Conservation (phyloP, 2,797 vertebrate species). For the Acipenser oxyrinchus region DNA sequence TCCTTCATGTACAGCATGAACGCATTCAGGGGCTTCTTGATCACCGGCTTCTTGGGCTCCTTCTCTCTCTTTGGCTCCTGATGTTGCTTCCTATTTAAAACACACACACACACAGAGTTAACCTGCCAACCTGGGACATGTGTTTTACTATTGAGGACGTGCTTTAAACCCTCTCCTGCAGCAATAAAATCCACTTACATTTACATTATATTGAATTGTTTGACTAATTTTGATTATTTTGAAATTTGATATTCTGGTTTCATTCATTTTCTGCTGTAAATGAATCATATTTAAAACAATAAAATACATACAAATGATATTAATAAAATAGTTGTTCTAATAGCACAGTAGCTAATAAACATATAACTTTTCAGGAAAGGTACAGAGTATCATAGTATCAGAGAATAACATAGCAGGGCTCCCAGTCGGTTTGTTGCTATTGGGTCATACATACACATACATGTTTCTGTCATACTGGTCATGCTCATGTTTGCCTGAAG, state of each 20-base stretch:
- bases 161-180: too few relatives aligned
- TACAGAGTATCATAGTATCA: neutral
- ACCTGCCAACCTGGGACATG: neutral
- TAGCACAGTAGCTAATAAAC: neutral
- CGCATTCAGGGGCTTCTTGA: slow-evolving; percentile 96
- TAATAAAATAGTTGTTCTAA: neutral
- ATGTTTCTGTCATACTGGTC: slow-evolving; percentile 84
- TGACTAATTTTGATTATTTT: too few relatives aligned
- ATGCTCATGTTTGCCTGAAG: slow-evolving; percentile 87
- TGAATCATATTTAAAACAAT: too few relatives aligned
- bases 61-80: slow-evolving; percentile 86
- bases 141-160: too few relatives aligned
- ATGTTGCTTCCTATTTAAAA: slow-evolving; percentile 73
- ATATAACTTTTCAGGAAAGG: neutral
- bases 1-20: slow-evolving; percentile 99
- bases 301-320: too few relatives aligned
- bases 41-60: slow-evolving; percentile 94
- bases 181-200: too few relatives aligned
- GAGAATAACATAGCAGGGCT: neutral
- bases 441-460: slow-evolving; percentile 61
- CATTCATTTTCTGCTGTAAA: too few relatives aligned
- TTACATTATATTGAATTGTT: too few relatives aligned
- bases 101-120: neutral
- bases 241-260: too few relatives aligned
- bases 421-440: neutral